These are phyloP conservation scores for Trididemnum clinides DNA, from an alignment of 23 tunicate species.

Conservation along the genomic window DNA sequence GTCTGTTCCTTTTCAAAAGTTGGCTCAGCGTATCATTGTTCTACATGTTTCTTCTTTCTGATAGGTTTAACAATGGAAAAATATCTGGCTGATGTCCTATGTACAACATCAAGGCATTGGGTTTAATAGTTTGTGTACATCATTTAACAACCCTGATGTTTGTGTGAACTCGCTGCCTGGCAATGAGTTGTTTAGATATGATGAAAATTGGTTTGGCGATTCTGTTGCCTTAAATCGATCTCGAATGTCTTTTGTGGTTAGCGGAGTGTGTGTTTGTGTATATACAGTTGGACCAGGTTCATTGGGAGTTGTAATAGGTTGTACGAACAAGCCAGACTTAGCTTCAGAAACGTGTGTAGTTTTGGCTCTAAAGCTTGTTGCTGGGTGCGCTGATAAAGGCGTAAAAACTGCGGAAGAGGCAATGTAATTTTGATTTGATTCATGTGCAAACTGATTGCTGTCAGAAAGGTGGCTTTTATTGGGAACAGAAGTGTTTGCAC, in stretches of 20 bases:
- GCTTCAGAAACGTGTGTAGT: not conserved
- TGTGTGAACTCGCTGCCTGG: not conserved
- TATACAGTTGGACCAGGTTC: not conserved
- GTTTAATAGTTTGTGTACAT: not conserved
- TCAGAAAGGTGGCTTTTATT: not conserved
- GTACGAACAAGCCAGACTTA: not conserved
- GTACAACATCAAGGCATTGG: too few relatives aligned
- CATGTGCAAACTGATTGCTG: not conserved
- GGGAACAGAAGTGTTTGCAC: not conserved
- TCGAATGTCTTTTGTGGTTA: not conserved
- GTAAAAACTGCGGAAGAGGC: not conserved
- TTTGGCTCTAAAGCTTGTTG: not conserved
- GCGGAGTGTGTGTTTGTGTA: slow-evolving; percentile 10
- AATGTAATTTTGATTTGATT: not conserved
- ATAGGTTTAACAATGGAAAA: too few relatives aligned
- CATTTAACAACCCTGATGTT: slow-evolving; percentile 6
- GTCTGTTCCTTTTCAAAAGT: too few relatives aligned
- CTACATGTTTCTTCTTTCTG: too few relatives aligned
- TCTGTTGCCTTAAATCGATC: not conserved
- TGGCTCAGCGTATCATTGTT: too few relatives aligned
- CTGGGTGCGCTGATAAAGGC: not conserved
- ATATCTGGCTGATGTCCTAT: too few relatives aligned
- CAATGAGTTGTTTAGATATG: not conserved
- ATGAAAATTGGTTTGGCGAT: not conserved
- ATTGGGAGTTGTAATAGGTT: not conserved